Conservation (phyloP, 1,140 invertebrate species). For the Halyomorpha halys region DNA sequence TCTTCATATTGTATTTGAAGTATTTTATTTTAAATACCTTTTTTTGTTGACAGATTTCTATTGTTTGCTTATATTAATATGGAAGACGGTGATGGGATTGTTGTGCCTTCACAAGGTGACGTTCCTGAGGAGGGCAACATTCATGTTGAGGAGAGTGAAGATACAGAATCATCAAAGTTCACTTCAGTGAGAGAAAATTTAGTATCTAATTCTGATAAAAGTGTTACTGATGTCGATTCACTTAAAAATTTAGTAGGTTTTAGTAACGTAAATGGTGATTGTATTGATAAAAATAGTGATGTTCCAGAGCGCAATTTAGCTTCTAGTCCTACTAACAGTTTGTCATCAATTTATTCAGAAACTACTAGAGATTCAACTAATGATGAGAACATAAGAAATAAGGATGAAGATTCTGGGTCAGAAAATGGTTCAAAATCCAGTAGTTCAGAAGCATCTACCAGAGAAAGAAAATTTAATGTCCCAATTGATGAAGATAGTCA, state of each 20-base stretch:
- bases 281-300: background rate
- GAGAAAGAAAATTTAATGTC: too few relatives aligned
- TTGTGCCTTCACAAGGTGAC: background rate
- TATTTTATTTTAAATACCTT: background rate
- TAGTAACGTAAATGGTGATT: conserved; percentile 13
- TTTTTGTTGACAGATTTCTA: conserved; percentile 18
- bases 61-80: background rate
- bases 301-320: background rate
- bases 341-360: background rate
- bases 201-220: background rate
- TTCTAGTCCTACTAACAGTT: conserved; percentile 2
- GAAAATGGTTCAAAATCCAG: conserved; percentile 3
- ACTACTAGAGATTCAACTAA: background rate
- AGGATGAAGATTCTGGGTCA: background rate
- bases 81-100: conserved; percentile 2
- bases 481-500: too few relatives aligned
- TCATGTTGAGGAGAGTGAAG: background rate
- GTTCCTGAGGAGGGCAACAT: background rate
- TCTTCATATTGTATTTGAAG: background rate
- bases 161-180: background rate
- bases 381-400: background rate
- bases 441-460: too few relatives aligned
- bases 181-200: background rate
- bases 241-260: background rate
- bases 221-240: background rate